Percentiles rank a stretch among this genome's conserved stretches.
Evolutionary conservation across 2,797 vertebrate species (phyloP).

Genomic region (Leptoclinus maculatus): DNA sequence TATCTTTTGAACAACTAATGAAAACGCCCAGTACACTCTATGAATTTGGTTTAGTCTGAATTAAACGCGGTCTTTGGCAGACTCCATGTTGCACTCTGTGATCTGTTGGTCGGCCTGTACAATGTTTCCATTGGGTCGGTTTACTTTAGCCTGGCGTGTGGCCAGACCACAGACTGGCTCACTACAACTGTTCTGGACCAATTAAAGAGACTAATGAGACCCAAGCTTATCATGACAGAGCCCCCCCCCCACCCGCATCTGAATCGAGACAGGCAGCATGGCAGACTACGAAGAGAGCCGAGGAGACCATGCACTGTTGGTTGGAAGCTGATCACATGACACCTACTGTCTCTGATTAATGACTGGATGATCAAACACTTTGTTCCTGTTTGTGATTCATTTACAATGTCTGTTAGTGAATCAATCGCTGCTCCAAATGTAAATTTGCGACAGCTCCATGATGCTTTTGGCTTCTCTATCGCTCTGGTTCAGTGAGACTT

Average conservation of each 20-base stretch:
- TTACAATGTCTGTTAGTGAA: not conserved
- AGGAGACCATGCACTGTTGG: not conserved
- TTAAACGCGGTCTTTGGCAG: constrained; percentile 26
- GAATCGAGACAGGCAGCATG: too few species aligned
- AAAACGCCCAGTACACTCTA: not conserved
- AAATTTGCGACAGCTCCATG: not conserved
- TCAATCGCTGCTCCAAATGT: not conserved
- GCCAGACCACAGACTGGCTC: constrained; percentile 61
- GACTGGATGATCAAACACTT: not conserved
- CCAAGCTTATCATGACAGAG: constrained; percentile 65
- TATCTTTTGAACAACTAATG: constrained; percentile 20
- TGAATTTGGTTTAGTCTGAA: constrained; percentile 16
- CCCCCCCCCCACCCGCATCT: not conserved
- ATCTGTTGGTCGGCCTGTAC: constrained; percentile 64
- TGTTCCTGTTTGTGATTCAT: not conserved
- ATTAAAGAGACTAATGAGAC: constrained; percentile 85
- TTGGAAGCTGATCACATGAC: constrained; percentile 2
- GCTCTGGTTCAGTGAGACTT: not conserved
- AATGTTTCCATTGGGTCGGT: constrained; percentile 75
- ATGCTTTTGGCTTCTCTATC: not conserved
- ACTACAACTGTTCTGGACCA: constrained; percentile 69
- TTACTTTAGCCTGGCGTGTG: constrained; percentile 72
- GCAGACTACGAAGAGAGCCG: too few species aligned
- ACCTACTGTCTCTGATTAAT: not conserved
- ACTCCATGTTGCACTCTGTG: constrained; percentile 41